Percentiles rank a stretch among this genome's conserved stretches.
Evolutionary conservation across 2,797 vertebrate species (phyloP).

Genomic region (Gila robusta): DNA sequence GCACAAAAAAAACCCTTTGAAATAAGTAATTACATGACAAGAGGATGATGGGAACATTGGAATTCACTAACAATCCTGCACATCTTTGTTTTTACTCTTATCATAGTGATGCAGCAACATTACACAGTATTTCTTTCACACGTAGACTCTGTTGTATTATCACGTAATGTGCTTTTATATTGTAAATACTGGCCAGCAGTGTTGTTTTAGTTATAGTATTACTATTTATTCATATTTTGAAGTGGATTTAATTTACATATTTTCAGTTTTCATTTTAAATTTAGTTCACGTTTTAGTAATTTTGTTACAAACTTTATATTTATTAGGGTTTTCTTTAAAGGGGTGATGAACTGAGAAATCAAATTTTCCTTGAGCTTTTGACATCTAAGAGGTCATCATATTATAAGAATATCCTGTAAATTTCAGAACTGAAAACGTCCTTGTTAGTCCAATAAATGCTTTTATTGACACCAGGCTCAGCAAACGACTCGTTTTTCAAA

Average conservation of each 20-base stretch:
- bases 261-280: neutral
- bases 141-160: neutral
- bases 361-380: too few species aligned
- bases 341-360: too few species aligned
- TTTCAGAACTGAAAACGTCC: too few species aligned
- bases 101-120: neutral
- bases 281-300: neutral
- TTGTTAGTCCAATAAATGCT: too few species aligned
- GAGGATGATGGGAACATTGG: slow-evolving; percentile 6
- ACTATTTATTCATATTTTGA: neutral
- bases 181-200: neutral
- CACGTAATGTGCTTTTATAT: neutral
- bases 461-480: too few species aligned
- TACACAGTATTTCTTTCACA: neutral
- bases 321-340: neutral
- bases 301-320: neutral
- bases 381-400: too few species aligned
- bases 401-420: too few species aligned
- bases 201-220: neutral
- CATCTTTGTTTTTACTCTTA: neutral
- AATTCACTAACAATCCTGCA: neutral
- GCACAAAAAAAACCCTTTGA: neutral
- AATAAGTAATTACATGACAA: slow-evolving; percentile 16
- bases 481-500: too few species aligned
- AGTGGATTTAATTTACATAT: neutral